Percentiles rank a stretch among this genome's conserved stretches.
phyloP scores from a whole-genome alignment of 30 jellyfish, hydroid and myxozoan species.

The Cassiopea xamachana region DNA sequence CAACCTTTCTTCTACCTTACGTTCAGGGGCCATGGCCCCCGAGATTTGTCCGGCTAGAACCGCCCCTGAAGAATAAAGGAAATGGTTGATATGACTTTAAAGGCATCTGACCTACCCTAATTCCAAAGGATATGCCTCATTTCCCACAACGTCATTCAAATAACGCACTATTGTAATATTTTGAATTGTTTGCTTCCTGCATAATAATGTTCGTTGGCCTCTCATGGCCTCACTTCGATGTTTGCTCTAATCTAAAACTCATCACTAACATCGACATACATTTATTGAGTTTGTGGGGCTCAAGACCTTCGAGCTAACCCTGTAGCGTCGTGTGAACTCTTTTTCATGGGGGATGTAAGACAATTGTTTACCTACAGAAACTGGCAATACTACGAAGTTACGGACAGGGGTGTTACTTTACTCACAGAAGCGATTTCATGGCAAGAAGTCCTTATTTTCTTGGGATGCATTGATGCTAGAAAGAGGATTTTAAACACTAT shows the following conservation, averaged over 20 bases:
- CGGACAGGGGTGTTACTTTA: too few relatives aligned
- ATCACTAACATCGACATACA: slow-evolving; percentile 2
- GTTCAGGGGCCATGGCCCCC: too few relatives aligned
- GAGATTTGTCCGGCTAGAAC: too few relatives aligned
- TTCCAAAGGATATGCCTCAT: background rate
- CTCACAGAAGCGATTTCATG: too few relatives aligned
- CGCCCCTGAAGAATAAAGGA: background rate
- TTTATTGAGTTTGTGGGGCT: background rate
- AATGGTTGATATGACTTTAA: background rate
- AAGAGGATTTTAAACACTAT: too few relatives aligned
- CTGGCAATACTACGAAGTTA: too few relatives aligned
- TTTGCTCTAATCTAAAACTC: background rate
- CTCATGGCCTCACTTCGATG: slow-evolving; percentile 15
- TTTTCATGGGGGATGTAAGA: too few relatives aligned
- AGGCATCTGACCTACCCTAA: slow-evolving; percentile 16
- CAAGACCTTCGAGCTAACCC: background rate
- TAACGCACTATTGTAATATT: background rate
- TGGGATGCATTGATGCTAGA: too few relatives aligned
- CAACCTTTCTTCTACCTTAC: too few relatives aligned
- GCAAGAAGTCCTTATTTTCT: too few relatives aligned
- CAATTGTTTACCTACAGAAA: too few relatives aligned
- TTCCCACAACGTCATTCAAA: slow-evolving; percentile 1
- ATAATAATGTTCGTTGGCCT: slow-evolving; percentile 6
- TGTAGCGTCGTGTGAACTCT: too few relatives aligned
- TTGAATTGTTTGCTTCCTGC: slow-evolving; percentile 19